Evolutionary conservation across 2,113 vertebrate genomes (phyloP).

Genomic region (Isichthys henryi): DNA sequence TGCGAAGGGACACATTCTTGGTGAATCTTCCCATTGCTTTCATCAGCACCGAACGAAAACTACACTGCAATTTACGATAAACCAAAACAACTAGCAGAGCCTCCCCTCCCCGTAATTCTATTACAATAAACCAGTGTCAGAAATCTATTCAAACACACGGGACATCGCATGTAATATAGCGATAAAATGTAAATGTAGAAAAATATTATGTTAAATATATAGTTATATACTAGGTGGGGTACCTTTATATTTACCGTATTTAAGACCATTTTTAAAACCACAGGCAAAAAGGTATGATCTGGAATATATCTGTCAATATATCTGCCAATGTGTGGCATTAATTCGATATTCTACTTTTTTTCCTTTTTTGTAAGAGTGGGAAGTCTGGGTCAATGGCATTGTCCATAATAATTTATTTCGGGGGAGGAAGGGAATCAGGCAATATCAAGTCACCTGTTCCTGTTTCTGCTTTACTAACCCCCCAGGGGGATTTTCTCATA

Average conservation of each 20-base stretch:
- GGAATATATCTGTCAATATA: background rate
- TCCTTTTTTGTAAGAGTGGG: background rate
- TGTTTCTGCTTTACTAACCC: background rate
- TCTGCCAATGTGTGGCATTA: background rate
- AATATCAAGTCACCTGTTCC: background rate
- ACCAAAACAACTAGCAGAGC: background rate
- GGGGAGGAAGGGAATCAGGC: background rate
- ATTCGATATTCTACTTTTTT: background rate
- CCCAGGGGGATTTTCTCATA: background rate
- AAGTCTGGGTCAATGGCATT: background rate
- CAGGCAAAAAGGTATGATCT: background rate
- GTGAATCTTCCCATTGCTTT: background rate
- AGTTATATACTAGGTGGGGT: background rate
- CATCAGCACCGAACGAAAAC: background rate
- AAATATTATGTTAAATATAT: background rate
- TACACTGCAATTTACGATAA: background rate
- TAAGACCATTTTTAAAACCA: background rate
- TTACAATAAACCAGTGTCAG: background rate
- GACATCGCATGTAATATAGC: background rate
- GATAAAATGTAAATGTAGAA: background rate
- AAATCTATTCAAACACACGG: background rate
- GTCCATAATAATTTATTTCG: background rate
- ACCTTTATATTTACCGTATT: background rate
- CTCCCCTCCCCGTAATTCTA: background rate
- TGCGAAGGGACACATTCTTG: background rate